phyloP scores from a whole-genome alignment of 2,113 vertebrate genomes.

The human region GRCh38 chr3:106875001-106875500 shows the following conservation, averaged over 20 bases:
- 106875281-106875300: background rate
- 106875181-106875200: background rate
- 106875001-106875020: conserved; percentile 3
- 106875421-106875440: background rate
- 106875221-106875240: too few species aligned
- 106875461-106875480: background rate
- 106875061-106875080: background rate
- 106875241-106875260: background rate
- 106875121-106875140: background rate
- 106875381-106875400: background rate
- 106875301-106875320: background rate
- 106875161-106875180: background rate
- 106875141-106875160: background rate
- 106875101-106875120: background rate
- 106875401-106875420: background rate
- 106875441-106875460: background rate
- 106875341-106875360: background rate
- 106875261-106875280: background rate
- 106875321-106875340: background rate
- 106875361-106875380: background rate
- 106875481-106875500: background rate
- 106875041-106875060: background rate
- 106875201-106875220: background rate
- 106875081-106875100: background rate
- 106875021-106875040: background rate